Percentiles rank a stretch among this genome's conserved stretches.
These are phyloP conservation scores for Archips crataeganus DNA, from an alignment of 2,888 invertebrate species.

Conservation along the genomic window DNA sequence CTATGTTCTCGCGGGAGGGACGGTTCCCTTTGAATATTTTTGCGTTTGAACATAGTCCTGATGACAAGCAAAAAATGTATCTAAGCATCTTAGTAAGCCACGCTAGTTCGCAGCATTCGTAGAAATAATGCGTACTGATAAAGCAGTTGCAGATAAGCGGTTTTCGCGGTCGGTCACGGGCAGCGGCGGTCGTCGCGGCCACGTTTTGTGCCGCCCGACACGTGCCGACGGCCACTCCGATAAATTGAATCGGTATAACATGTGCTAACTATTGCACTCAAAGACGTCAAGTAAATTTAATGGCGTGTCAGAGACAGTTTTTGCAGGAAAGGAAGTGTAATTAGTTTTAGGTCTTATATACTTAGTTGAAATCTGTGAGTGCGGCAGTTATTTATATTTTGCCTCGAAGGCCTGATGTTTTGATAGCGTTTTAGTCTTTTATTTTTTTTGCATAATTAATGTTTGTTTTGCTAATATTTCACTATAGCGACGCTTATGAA, in stretches of 20 bases:
- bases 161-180: slow-evolving; percentile 23
- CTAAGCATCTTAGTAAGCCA: neutral
- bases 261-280: neutral
- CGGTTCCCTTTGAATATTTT: too few relatives aligned
- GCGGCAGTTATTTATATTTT: too few relatives aligned
- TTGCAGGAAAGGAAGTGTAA: neutral
- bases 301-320: neutral
- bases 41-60: too few relatives aligned
- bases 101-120: slow-evolving; percentile 3
- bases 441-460: too few relatives aligned
- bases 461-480: too few relatives aligned
- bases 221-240: slow-evolving; percentile 45
- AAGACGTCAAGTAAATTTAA: neutral
- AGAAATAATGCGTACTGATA: slow-evolving; percentile 20
- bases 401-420: too few relatives aligned
- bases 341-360: neutral
- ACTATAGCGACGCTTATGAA: too few relatives aligned
- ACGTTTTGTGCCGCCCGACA: slow-evolving; percentile 45
- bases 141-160: slow-evolving; percentile 29
- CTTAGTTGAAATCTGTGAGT: neutral
- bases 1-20: too few relatives aligned
- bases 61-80: neutral
- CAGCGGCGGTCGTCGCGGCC: slow-evolving; percentile 24
- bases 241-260: slow-evolving; percentile 18
- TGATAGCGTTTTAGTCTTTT: too few relatives aligned